Evolutionary conservation across 2,888 invertebrate genomes (phyloP), one percentile per base, ranked within the genome.

Genomic region (Drosophila birchii): DNA sequence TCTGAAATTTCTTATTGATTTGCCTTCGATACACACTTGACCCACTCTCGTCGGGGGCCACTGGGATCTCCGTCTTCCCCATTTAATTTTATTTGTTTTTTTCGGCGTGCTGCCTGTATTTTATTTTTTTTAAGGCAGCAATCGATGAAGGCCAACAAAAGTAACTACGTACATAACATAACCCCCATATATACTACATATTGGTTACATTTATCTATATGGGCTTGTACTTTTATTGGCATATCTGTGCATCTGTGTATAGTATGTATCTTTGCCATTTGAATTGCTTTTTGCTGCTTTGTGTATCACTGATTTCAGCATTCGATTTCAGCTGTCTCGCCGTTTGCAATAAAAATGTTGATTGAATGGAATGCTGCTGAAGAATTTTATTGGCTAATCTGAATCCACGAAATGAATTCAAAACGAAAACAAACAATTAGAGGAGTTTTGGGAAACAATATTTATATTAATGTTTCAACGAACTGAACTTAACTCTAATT

Each of bases 81-180:
- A 74, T 80, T 77, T 77, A 76, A 78, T 77, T 78, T 82, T 77
- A 82, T 80, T 79, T 78, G 73, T 78, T 76, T 82, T 79, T 76
- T 82, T 79, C 32, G 53, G 55, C 60, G 47, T 71, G 55, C 43
- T 55, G 47, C 47, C 41, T n/a, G 29, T 18, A 11, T 47, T 23
- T 3, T 26, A 47, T 68, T 78, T 62, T 76, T 78, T 73, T 8
- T 71, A 75, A 72, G 71, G 43, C 44, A 70, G 70, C 64, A 70
- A 60, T 75, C 63, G 73, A 59, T 66, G 45, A 51, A 67, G 60
- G 69, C 63, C 57, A 20, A 34, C 11, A 34, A 39, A 44, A 73
- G 73, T 34, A 38, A 38, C 39, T 69, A 53, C 54, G 16, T 55
- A 72, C 45, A 62, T 59, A 66, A 59, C 68, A 29, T 29, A 29